phyloP scores from a whole-genome alignment of 1,140 invertebrate genomes.

The Dufourea novaeangliae region DNA sequence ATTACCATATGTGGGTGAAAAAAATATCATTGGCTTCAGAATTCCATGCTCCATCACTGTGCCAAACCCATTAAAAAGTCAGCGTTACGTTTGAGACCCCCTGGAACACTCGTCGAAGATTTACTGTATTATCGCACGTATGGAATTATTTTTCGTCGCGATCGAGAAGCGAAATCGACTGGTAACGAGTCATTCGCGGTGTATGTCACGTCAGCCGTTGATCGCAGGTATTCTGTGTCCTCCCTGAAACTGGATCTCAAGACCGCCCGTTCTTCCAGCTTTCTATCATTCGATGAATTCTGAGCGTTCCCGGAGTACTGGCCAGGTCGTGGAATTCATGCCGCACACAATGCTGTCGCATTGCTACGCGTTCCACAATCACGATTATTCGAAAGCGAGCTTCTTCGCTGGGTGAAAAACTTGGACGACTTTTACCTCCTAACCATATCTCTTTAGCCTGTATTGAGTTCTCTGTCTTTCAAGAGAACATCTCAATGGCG shows the following conservation, averaged over 20 bases:
- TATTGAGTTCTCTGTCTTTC: neutral
- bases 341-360: conserved; percentile 56
- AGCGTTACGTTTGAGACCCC: too few species aligned
- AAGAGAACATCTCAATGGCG: neutral
- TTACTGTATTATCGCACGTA: too few species aligned
- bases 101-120: too few species aligned
- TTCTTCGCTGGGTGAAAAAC: neutral
- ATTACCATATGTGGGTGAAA: too few species aligned
- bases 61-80: too few species aligned
- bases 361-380: conserved; percentile 50
- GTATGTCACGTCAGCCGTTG: conserved; percentile 26
- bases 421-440: neutral
- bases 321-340: conserved; percentile 48
- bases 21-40: too few species aligned
- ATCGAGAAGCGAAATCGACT: neutral
- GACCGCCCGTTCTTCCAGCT: conserved; percentile 41
- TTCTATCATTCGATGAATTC: conserved; percentile 62
- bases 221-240: conserved; percentile 25
- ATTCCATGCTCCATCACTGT: too few species aligned
- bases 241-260: conserved; percentile 19
- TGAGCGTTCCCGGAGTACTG: conserved; percentile 45
- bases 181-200: conserved; percentile 51
- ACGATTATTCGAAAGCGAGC: conserved; percentile 47
- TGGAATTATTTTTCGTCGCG: conserved; percentile 36
- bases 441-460: too few species aligned